Evolutionary conservation across 2,113 vertebrate species (phyloP).

Genomic region (Acanthisitta chloris): DNA sequence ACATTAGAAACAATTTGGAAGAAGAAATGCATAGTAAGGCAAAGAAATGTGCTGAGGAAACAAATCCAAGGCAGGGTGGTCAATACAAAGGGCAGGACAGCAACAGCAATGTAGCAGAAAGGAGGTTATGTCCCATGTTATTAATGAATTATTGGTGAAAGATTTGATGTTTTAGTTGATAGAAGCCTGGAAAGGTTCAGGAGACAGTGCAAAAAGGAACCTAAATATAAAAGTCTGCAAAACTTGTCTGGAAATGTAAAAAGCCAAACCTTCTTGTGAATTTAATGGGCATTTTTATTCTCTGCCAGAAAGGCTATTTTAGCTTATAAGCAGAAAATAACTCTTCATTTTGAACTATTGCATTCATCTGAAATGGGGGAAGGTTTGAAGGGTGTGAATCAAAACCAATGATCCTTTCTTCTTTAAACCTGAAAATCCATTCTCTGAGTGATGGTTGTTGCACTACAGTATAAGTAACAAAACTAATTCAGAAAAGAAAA

Average conservation of each 20-base stretch:
- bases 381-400: conserved; percentile 74
- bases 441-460: conserved; percentile 77
- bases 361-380: conserved; percentile 33
- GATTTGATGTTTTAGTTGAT: not conserved
- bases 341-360: not conserved
- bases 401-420: conserved; percentile 76
- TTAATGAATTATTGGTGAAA: not conserved
- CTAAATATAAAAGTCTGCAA: not conserved
- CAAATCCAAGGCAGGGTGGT: not conserved
- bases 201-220: not conserved
- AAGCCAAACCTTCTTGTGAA: not conserved
- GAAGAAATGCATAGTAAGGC: not conserved
- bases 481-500: conserved; percentile 71
- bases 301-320: conserved; percentile 7
- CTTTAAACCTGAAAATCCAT: conserved; percentile 78
- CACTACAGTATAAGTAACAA: conserved; percentile 72
- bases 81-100: not conserved
- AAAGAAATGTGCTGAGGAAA: not conserved
- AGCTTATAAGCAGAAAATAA: conserved; percentile 28
- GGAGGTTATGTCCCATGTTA: conserved; percentile 22
- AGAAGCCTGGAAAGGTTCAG: not conserved
- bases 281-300: not conserved
- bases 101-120: conserved; percentile 4
- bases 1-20: not conserved
- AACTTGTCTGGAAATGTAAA: not conserved